Base-by-base conservation (phyloP, 2,113 vertebrate species). In the Corythaixoides concolor region DNA sequence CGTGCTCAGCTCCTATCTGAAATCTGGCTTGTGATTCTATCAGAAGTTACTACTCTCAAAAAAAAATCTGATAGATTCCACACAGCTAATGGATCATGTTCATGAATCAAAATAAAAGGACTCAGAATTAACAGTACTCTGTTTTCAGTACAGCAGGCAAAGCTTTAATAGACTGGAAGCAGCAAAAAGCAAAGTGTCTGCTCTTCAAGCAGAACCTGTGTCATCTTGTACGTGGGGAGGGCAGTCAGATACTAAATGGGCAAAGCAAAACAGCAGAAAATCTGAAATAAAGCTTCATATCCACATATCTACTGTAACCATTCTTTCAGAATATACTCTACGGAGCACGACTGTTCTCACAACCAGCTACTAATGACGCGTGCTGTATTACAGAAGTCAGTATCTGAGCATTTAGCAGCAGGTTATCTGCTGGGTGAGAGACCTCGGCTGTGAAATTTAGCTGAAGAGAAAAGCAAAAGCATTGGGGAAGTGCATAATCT, bases 1-100 rank as follows among this genome's bases (percentile, higher is more conserved):
- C 0, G 0, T 2, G 7, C 15, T 37, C 45, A 56, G 45, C 20
- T 13, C 12, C 27, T 27, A 21, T 6, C 55, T 47, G 30, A 85
- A 82, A 47, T 73, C 5, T 19, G 1, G 8, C 26, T 45, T 49
- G 24, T 73, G 37, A 21, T 10, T 47, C 23, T 26, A 19, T 33
- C 39, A 35, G 30, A 86, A 27, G 18, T 68, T 59, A 43, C 15
- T 35, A 9, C 13, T 30, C 41, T 49, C 22, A n/a, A 69, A 39
- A 74, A 49, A 28, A 30, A 2, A 11, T 17, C 13, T 35, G 35
- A 18, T 13, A 27, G 58, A 32, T 68, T 58, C 15, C 82, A 63
- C 15, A 39, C n/a, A 59, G 19, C 13, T 73, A 37, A 26, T 3
- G 37, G 55, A 28, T 39, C 59, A 24, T 59, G 33, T 16, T 55